phyloP scores from a whole-genome alignment of 2,797 vertebrate genomes.

The Liparis tanakae region DNA sequence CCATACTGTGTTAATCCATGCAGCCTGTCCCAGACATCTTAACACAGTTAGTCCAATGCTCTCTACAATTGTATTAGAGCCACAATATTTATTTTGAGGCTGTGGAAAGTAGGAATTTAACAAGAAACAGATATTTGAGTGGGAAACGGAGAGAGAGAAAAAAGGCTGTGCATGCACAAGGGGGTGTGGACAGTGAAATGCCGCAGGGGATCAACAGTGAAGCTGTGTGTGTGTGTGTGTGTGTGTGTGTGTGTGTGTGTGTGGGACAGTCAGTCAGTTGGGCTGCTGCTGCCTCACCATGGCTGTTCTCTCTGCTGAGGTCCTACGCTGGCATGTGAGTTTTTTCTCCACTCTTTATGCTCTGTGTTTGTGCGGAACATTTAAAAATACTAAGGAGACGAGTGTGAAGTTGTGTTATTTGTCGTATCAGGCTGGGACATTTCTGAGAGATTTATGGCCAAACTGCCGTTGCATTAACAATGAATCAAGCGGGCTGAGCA shows the following conservation, averaged over 20 bases:
- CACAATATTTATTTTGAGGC: slow-evolving; percentile 63
- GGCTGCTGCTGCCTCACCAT: slow-evolving; percentile 80
- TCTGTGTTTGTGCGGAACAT: not conserved
- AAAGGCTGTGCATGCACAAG: slow-evolving; percentile 58
- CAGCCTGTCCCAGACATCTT: slow-evolving; percentile 29
- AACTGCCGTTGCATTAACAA: not conserved
- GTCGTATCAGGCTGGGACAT: not conserved
- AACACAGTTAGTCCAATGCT: slow-evolving; percentile 26
- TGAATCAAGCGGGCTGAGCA: slow-evolving; percentile 6
- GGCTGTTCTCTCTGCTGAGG: slow-evolving; percentile 86
- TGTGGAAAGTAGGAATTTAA: slow-evolving; percentile 64
- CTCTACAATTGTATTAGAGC: slow-evolving; percentile 48
- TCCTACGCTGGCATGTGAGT: slow-evolving; percentile 87
- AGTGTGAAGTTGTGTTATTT: not conserved
- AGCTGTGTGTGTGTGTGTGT: slow-evolving; percentile 43
- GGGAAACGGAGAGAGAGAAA: slow-evolving; percentile 42
- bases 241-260: slow-evolving; percentile 43
- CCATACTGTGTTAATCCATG: slow-evolving; percentile 16
- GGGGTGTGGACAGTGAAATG: slow-evolving; percentile 79
- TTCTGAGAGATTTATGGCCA: not conserved
- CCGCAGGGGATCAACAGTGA: slow-evolving; percentile 60
- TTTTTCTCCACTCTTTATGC: slow-evolving; percentile 19
- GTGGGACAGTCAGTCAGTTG: slow-evolving; percentile 60
- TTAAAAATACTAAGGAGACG: not conserved
- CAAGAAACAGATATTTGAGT: slow-evolving; percentile 69